These are phyloP conservation scores for Mandrillus leucophaeus DNA, from an alignment of 2,113 vertebrate genomes.

Conservation along the genomic window DNA sequence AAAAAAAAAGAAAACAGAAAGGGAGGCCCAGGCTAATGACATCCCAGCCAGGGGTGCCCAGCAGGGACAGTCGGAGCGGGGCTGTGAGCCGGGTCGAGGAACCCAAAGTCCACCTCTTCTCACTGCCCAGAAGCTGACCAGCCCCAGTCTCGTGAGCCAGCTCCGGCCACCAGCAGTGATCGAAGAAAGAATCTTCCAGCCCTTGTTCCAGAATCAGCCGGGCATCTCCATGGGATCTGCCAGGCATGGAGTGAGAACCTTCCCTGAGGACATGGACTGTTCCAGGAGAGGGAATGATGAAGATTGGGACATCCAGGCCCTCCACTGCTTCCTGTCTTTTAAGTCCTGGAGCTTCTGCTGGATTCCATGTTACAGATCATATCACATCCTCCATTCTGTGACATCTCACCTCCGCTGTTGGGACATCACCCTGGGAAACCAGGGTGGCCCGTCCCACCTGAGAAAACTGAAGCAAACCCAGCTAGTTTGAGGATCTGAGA, in stretches of 20 bases:
- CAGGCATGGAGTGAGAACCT: neutral
- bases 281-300: accelerated
- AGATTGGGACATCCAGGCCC: neutral
- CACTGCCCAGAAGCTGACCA: neutral
- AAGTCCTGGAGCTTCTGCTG: neutral
- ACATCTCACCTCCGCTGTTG: accelerated
- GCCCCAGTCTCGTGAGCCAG: neutral
- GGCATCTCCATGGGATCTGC: neutral
- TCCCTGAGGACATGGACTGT: neutral
- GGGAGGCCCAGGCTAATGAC: neutral
- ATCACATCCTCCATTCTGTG: accelerated
- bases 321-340: neutral
- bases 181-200: neutral
- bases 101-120: neutral
- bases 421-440: accelerated
- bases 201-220: neutral
- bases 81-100: neutral
- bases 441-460: accelerated
- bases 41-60: neutral
- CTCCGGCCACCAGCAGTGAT: neutral
- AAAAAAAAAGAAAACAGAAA: neutral
- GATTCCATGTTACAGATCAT: neutral
- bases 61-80: neutral
- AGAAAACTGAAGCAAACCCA: neutral
- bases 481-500: neutral